Conservation (phyloP, 2,113 vertebrate genomes). For the Heloderma charlesbogerti region DNA sequence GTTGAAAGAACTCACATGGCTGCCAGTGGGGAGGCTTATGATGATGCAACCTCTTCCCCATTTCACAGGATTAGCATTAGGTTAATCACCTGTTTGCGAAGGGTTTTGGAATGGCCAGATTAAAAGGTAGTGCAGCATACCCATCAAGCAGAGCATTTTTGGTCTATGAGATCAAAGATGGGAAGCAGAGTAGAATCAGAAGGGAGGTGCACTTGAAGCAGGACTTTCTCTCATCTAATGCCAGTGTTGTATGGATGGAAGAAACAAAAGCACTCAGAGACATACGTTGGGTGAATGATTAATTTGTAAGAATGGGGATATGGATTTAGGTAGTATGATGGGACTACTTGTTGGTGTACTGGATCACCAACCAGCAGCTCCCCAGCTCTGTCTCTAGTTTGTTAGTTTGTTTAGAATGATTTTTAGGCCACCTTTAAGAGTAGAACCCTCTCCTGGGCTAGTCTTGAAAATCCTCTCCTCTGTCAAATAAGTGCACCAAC, state of each 20-base stretch:
- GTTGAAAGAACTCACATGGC: conserved; percentile 6
- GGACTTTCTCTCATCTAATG: neutral
- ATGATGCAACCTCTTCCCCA: conserved; percentile 10
- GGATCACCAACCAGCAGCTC: neutral
- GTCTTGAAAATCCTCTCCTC: neutral
- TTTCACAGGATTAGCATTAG: conserved; percentile 24
- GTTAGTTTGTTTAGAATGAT: neutral
- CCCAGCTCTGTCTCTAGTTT: neutral
- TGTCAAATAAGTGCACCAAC: neutral
- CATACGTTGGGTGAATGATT: neutral
- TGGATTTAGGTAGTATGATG: neutral
- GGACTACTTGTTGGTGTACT: too few species aligned
- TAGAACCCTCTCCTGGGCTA: too few species aligned
- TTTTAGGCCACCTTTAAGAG: too few species aligned
- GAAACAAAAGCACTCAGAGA: neutral
- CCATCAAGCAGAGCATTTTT: neutral
- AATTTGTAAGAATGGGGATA: neutral
- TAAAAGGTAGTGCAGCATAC: conserved; percentile 4
- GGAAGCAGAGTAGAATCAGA: conserved; percentile 14
- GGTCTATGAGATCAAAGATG: conserved; percentile 31
- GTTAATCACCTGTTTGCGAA: conserved; percentile 19
- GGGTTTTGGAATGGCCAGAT: conserved; percentile 14
- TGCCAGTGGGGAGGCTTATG: neutral
- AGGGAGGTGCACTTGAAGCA: conserved; percentile 24
- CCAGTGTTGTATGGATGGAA: neutral